A percentile compares a stretch with the other conserved stretches of the same genome.
These are phyloP conservation scores for Drosophila jambulina DNA, from an alignment of 1,140 invertebrate species.

Conservation along the genomic window DNA sequence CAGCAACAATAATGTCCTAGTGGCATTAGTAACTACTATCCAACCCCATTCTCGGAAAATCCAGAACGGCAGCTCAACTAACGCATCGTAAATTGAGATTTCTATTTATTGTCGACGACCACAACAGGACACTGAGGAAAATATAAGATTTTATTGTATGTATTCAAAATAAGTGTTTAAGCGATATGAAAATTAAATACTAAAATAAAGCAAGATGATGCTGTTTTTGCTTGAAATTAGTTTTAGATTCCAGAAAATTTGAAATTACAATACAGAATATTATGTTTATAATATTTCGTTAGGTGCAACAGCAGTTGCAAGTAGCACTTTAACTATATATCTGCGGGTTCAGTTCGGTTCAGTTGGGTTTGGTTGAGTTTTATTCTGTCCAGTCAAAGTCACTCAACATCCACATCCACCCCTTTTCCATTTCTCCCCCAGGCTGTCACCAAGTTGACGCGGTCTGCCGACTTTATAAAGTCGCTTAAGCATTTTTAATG, in stretches of 20 bases:
- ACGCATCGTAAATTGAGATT: slow-evolving; percentile 82
- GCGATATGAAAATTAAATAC: background rate
- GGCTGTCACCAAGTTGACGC: slow-evolving; percentile 61
- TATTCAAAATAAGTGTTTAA: too few species aligned
- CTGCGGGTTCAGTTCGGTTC: slow-evolving; percentile 36
- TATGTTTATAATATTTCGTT: background rate
- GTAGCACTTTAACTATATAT: slow-evolving; percentile 34
- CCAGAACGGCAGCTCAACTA: slow-evolving; percentile 47
- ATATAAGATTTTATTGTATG: background rate
- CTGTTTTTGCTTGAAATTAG: background rate
- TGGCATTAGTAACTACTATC: slow-evolving; percentile 43
- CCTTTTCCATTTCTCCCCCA: background rate
- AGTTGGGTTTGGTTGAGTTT: slow-evolving; percentile 19
- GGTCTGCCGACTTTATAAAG: slow-evolving; percentile 73
- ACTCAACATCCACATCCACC: slow-evolving; percentile 20
- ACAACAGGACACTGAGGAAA: slow-evolving; percentile 12
- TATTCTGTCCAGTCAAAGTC: slow-evolving; percentile 37
- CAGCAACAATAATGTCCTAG: slow-evolving; percentile 31
- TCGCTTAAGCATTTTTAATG: slow-evolving; percentile 78
- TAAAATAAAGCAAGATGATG: background rate
- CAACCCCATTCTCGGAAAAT: slow-evolving; percentile 18
- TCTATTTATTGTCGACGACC: slow-evolving; percentile 77
- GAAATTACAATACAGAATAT: too few species aligned
- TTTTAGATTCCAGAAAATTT: background rate
- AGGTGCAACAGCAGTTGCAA: slow-evolving; percentile 3